Percentiles rank a stretch among this genome's conserved stretches.
phyloP scores from a whole-genome alignment of 2,113 vertebrate genomes.

The Amblyornis subalaris region DNA sequence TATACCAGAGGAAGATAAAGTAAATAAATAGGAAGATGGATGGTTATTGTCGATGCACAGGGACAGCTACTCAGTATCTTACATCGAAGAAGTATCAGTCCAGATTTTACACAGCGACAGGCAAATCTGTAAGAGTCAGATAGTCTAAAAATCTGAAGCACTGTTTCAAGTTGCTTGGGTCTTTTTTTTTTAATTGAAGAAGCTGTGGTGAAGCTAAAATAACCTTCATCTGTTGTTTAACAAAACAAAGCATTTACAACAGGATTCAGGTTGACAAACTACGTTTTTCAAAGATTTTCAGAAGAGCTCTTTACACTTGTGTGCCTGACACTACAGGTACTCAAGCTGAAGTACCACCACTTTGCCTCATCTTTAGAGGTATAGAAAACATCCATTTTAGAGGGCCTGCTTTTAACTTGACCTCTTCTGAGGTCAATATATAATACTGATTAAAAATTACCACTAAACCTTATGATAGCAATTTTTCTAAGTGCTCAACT shows the following conservation, averaged over 20 bases:
- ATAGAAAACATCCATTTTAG: background rate
- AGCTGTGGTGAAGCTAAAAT: background rate
- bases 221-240: background rate
- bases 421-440: background rate
- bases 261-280: background rate
- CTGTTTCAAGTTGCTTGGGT: background rate
- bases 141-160: background rate
- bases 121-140: background rate
- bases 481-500: background rate
- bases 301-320: background rate
- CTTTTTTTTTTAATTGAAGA: background rate
- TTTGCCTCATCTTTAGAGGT: background rate
- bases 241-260: background rate
- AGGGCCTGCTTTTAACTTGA: background rate
- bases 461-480: background rate
- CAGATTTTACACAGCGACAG: background rate
- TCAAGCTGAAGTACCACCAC: background rate
- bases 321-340: background rate
- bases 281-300: background rate
- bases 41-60: background rate
- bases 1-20: background rate
- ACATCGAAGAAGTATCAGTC: background rate
- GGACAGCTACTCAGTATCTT: background rate
- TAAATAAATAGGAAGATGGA: background rate
- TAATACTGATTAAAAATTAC: background rate